A percentile compares a stretch with the other conserved stretches of the same genome.
phyloP scores from a whole-genome alignment of 1,140 invertebrate species.

The Saccostrea echinata region DNA sequence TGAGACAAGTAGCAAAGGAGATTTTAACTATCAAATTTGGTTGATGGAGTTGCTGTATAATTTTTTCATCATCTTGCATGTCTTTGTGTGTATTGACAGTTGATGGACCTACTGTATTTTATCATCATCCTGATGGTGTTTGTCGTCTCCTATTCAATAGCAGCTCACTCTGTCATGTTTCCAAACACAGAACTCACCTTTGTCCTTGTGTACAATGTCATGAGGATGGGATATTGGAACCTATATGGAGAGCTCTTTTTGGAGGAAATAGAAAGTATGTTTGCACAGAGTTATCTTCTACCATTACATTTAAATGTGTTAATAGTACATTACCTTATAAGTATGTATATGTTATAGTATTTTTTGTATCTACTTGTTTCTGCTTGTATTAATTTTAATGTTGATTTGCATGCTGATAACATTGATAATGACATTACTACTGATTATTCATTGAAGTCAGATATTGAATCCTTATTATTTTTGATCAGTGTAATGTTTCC shows the following conservation, averaged over 20 bases:
- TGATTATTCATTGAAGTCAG: background rate
- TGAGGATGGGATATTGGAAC: constrained; percentile 80
- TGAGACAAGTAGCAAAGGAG: too few relatives aligned
- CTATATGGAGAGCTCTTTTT: constrained; percentile 81
- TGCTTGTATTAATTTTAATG: too few relatives aligned
- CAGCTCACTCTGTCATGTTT: constrained; percentile 80
- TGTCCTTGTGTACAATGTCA: constrained; percentile 74
- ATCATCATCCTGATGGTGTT: constrained; percentile 81
- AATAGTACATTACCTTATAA: too few relatives aligned
- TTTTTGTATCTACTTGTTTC: too few relatives aligned
- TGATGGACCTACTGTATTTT: constrained; percentile 80
- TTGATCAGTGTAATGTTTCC: background rate
- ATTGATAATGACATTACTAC: too few relatives aligned
- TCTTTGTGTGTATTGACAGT: constrained; percentile 73
- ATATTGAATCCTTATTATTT: background rate
- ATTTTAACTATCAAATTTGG: too few relatives aligned
- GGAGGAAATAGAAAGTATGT: constrained; percentile 79
- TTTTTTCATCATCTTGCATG: background rate
- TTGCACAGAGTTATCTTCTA: background rate
- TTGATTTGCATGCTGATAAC: too few relatives aligned
- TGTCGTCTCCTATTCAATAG: constrained; percentile 80
- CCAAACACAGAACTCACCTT: constrained; percentile 73
- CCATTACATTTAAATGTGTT: too few relatives aligned
- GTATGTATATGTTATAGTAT: too few relatives aligned
- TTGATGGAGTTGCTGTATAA: too few relatives aligned